Conservation (phyloP, 2,888 invertebrate genomes). For the Theodoxus fluviatilis region DNA sequence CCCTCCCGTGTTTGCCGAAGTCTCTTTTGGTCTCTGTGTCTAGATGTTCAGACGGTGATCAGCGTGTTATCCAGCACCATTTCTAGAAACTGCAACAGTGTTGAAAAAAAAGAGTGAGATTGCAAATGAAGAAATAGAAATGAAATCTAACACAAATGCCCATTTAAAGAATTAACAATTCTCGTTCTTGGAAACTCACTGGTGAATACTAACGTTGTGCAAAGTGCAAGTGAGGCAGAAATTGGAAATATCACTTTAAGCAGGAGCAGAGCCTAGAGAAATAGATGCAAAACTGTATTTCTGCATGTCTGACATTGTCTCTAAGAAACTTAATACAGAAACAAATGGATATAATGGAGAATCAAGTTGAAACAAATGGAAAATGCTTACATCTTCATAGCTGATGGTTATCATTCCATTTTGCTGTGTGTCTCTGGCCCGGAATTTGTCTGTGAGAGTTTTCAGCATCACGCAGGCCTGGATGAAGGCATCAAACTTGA, state of each 20-base stretch:
- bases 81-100: constrained; percentile 57
- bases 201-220: too few relatives aligned
- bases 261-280: too few relatives aligned
- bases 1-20: too few relatives aligned
- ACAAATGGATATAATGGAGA: background rate
- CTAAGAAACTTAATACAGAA: background rate
- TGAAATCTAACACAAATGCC: too few relatives aligned
- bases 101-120: background rate
- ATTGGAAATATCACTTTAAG: too few relatives aligned
- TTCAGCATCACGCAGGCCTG: constrained; percentile 66
- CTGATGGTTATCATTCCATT: constrained; percentile 56
- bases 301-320: too few relatives aligned
- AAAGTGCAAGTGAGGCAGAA: too few relatives aligned
- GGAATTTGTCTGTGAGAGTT: constrained; percentile 63
- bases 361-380: background rate
- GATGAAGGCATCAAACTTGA: constrained; percentile 66
- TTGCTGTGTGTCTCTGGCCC: constrained; percentile 57
- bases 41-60: constrained; percentile 24
- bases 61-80: constrained; percentile 63
- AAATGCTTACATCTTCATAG: constrained; percentile 62
- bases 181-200: background rate
- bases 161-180: too few relatives aligned
- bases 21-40: too few relatives aligned
- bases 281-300: too few relatives aligned
- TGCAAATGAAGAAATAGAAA: background rate